Conservation (phyloP, 2,888 invertebrate genomes). For the Scaptomyza caliginosa region DNA sequence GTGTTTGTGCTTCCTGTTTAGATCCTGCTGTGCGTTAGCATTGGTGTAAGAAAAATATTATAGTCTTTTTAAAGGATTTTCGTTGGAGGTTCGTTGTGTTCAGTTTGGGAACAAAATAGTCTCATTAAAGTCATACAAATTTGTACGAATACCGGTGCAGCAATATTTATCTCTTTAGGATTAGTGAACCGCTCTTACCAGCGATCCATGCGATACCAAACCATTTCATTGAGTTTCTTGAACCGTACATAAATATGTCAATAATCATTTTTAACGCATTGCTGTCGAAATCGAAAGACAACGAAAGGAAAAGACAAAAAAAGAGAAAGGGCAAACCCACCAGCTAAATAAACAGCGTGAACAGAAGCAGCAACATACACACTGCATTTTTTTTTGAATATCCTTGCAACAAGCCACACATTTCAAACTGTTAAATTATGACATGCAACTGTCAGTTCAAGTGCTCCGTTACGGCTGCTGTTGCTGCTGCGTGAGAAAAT, state of each 20-base stretch:
- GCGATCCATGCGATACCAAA: constrained; percentile 59
- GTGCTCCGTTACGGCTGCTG: constrained; percentile 31
- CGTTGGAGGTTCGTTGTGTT: not conserved
- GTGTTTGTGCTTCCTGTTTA: not conserved
- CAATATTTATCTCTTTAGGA: not conserved
- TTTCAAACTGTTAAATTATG: constrained; percentile 74
- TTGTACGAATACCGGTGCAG: not conserved
- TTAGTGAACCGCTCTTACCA: constrained; percentile 22
- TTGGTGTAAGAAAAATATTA: not conserved
- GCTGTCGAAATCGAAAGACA: constrained; percentile 21
- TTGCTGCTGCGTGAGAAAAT: constrained; percentile 68
- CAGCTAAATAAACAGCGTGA: constrained; percentile 63
- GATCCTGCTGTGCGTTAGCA: not conserved
- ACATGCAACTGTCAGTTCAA: constrained; percentile 76
- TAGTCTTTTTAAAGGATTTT: not conserved
- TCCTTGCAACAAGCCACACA: constrained; percentile 62
- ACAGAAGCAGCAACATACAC: constrained; percentile 39
- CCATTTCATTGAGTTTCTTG: constrained; percentile 61
- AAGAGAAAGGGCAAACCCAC: constrained; percentile 34
- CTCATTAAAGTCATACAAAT: not conserved
- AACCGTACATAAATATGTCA: constrained; percentile 77
- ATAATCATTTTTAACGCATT: constrained; percentile 60
- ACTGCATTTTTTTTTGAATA: constrained; percentile 38
- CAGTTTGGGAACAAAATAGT: not conserved
- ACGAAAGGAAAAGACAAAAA: not conserved